Conservation (phyloP, 1,140 invertebrate genomes). For the Leptinotarsa undecemlineata region DNA sequence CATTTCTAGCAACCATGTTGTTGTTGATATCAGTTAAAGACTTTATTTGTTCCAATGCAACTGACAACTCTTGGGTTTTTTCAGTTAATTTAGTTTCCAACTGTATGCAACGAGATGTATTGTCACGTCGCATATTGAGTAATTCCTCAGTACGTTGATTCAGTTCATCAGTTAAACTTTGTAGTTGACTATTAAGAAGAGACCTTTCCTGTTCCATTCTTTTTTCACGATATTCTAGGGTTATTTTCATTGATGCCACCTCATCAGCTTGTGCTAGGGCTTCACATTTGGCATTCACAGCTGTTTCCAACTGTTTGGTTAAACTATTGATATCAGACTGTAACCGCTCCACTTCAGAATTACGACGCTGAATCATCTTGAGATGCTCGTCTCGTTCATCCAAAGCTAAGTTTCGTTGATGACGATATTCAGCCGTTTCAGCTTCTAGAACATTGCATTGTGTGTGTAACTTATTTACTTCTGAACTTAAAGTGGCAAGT, state of each 20-base stretch:
- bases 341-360: slow-evolving; percentile 70
- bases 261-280: slow-evolving; percentile 79
- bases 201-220: slow-evolving; percentile 79
- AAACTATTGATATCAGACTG: slow-evolving; percentile 66
- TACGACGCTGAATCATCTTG: slow-evolving; percentile 69
- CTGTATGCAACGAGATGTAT: slow-evolving; percentile 69
- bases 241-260: slow-evolving; percentile 75
- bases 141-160: slow-evolving; percentile 75
- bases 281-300: slow-evolving; percentile 79
- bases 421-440: slow-evolving; percentile 60
- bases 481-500: slow-evolving; percentile 63
- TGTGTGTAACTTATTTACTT: slow-evolving; percentile 67
- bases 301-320: slow-evolving; percentile 67
- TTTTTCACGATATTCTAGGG: slow-evolving; percentile 79
- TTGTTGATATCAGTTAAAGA: slow-evolving; percentile 69
- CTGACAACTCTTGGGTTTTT: slow-evolving; percentile 77
- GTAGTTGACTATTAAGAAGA: slow-evolving; percentile 75
- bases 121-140: slow-evolving; percentile 73
- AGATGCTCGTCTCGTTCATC: slow-evolving; percentile 74
- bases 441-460: slow-evolving; percentile 61
- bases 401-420: slow-evolving; percentile 65
- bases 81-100: slow-evolving; percentile 78
- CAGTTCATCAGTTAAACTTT: slow-evolving; percentile 75
- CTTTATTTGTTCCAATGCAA: slow-evolving; percentile 65
- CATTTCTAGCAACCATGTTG: slow-evolving; percentile 69